Percentiles rank a stretch among this genome's conserved stretches.
phyloP scores from a whole-genome alignment of 2,797 vertebrate species.

The Channallabes apus region DNA sequence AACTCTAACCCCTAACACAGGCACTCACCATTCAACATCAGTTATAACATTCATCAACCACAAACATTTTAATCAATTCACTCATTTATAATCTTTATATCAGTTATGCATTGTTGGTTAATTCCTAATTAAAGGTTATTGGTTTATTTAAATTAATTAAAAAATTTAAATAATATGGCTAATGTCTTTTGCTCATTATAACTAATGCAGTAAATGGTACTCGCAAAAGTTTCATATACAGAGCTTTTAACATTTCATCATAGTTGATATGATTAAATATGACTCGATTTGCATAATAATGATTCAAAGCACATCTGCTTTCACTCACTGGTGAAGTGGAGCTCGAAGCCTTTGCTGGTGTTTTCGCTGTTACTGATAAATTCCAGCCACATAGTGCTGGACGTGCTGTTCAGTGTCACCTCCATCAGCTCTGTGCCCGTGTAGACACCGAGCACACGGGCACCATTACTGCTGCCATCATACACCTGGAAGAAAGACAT shows the following conservation, averaged over 20 bases:
- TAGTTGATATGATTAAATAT: background rate
- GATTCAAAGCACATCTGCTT: slow-evolving; percentile 11
- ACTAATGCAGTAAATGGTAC: background rate
- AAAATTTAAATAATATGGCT: background rate
- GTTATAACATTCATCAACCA: background rate
- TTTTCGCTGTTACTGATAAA: slow-evolving; percentile 89
- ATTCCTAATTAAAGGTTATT: too few relatives aligned
- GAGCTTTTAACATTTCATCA: slow-evolving; percentile 8
- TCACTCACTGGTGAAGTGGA: slow-evolving; percentile 93
- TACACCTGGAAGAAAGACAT: slow-evolving; percentile 79
- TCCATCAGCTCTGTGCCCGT: slow-evolving; percentile 84
- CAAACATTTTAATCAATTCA: background rate
- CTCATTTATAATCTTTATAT: background rate
- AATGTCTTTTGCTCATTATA: background rate
- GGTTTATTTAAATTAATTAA: too few relatives aligned
- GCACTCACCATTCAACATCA: background rate
- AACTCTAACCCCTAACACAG: background rate
- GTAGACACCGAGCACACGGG: slow-evolving; percentile 88
- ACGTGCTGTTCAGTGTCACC: slow-evolving; percentile 90
- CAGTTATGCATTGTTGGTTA: background rate
- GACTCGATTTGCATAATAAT: slow-evolving; percentile 9
- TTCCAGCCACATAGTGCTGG: slow-evolving; percentile 95
- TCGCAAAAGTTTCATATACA: background rate
- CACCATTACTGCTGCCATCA: slow-evolving; percentile 89
- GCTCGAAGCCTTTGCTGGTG: slow-evolving; percentile 93